Conservation (phyloP, 92 coral and sea anemone species). For the Zoanthus gigantus region DNA sequence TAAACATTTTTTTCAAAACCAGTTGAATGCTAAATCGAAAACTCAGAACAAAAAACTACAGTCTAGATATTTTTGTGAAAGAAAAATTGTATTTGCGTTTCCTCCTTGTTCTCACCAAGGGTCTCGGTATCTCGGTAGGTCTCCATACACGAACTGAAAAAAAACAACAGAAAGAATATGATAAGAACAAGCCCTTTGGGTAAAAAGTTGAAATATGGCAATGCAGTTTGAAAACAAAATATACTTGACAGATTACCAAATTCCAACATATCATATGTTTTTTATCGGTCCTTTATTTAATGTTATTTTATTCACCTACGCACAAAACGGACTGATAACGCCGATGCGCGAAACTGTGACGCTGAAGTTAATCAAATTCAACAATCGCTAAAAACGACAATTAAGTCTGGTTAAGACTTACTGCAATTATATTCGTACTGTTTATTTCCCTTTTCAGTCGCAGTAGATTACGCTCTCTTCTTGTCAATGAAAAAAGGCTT, state of each 20-base stretch:
- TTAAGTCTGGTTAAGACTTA: no score
- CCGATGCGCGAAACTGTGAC: background rate
- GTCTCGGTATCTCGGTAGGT: background rate
- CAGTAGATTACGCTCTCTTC: no score
- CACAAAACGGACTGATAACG: background rate
- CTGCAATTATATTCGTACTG: no score
- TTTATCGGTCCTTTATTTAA: background rate
- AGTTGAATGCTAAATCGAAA: no score
- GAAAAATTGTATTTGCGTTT: no score
- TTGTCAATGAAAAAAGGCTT: no score
- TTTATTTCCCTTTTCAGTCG: no score
- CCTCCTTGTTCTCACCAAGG: no score
- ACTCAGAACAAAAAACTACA: no score
- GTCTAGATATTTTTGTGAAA: no score
- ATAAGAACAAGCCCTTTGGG: background rate
- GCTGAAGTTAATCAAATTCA: background rate
- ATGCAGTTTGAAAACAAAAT: background rate
- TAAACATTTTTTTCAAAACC: no score
- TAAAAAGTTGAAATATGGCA: background rate
- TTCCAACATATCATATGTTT: background rate
- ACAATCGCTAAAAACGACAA: background rate
- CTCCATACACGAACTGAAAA: background rate
- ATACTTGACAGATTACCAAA: slow-evolving; percentile 5
- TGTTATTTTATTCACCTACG: slow-evolving; percentile 25
- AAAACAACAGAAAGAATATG: background rate